Evolutionary conservation across 2,797 vertebrate genomes (phyloP).

Genomic region (Pempheris klunzingeri): DNA sequence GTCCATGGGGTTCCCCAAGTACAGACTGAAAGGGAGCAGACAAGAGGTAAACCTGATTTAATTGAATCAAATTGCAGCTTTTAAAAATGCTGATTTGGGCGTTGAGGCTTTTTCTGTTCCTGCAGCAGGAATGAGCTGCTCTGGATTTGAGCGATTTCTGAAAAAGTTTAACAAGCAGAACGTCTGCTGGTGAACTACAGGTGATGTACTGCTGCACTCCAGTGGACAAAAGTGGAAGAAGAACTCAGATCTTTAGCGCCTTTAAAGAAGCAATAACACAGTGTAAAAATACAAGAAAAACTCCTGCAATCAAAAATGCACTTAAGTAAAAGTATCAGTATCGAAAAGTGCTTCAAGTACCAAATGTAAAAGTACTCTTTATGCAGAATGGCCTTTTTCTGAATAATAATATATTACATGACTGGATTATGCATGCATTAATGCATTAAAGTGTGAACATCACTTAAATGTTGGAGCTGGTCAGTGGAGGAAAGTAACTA

Average conservation of each 20-base stretch:
- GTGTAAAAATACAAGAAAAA: not conserved
- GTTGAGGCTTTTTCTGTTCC: not conserved
- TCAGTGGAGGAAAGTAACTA: too few species aligned
- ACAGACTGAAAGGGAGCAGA: conserved; percentile 85
- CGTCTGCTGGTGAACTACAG: not conserved
- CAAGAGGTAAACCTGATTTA: not conserved
- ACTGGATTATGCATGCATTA: too few species aligned
- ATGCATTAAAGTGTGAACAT: too few species aligned
- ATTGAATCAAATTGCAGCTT: too few species aligned
- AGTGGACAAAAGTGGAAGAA: conserved; percentile 50
- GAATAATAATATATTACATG: not conserved
- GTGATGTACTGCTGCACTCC: conserved; percentile 65
- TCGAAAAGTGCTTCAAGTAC: too few species aligned
- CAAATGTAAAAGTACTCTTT: too few species aligned
- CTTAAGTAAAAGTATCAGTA: not conserved
- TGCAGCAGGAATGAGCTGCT: not conserved
- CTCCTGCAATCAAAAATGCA: not conserved
- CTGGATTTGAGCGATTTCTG: rapidly evolving
- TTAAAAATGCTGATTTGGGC: not conserved
- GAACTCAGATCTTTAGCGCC: too few species aligned
- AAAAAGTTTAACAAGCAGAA: not conserved
- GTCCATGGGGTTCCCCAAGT: conserved; percentile 99
- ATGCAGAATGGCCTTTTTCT: too few species aligned
- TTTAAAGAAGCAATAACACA: not conserved
- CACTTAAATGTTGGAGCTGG: too few species aligned